phyloP scores from a whole-genome alignment of 2,113 vertebrate species.

The Tyrannus savana region DNA sequence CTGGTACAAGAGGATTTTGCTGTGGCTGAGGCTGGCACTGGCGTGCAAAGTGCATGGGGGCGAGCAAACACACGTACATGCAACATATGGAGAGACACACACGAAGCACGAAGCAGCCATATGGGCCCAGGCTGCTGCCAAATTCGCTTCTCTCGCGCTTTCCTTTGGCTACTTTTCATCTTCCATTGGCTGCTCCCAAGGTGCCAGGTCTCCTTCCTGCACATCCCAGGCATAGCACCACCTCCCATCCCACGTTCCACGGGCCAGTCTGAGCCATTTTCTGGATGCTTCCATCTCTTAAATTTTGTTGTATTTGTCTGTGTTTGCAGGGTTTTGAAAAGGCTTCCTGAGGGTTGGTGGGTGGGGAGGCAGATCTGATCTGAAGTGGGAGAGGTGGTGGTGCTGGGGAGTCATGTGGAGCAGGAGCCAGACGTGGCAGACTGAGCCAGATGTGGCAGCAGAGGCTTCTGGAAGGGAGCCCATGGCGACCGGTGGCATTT shows the following conservation, averaged over 20 bases:
- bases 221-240: neutral
- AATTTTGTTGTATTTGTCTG: neutral
- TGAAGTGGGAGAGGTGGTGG: neutral
- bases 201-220: neutral
- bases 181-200: neutral
- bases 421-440: neutral
- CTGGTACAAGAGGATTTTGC: neutral
- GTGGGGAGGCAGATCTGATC: neutral
- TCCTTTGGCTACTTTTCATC: neutral
- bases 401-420: accelerated
- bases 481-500: neutral
- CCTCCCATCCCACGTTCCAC: neutral
- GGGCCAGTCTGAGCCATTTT: neutral
- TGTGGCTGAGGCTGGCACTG: neutral
- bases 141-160: neutral
- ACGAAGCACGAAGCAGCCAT: neutral
- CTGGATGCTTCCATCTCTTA: neutral
- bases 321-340: neutral
- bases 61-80: neutral
- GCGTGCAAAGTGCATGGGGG: neutral
- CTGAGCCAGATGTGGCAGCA: neutral
- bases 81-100: constrained; percentile 32
- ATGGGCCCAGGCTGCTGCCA: neutral
- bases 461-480: neutral
- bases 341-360: neutral